Evolutionary conservation across 2,888 invertebrate genomes (phyloP).

Genomic region (Epinotia brunnichana): DNA sequence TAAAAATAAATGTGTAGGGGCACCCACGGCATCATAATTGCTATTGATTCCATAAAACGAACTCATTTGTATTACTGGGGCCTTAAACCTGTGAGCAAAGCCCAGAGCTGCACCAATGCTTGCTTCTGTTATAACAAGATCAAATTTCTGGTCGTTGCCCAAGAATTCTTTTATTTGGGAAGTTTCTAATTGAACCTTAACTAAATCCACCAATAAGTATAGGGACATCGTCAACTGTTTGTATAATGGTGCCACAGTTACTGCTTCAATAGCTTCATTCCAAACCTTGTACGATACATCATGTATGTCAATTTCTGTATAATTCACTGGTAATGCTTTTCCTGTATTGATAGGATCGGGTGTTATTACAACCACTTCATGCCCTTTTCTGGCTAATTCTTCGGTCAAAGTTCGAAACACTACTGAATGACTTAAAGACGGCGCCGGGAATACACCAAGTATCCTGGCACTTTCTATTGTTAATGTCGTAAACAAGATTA

Average conservation of each 20-base stretch:
- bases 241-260: conserved; percentile 33
- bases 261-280: conserved; percentile 39
- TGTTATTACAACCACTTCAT: conserved; percentile 55
- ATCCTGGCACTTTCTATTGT: conserved; percentile 50
- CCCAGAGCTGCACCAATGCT: conserved; percentile 48
- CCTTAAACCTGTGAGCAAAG: conserved; percentile 53
- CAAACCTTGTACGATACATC: conserved; percentile 54
- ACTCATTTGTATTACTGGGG: conserved; percentile 56
- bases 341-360: conserved; percentile 54
- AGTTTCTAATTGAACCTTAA: conserved; percentile 50
- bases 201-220: conserved; percentile 32
- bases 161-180: conserved; percentile 52
- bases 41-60: conserved; percentile 51
- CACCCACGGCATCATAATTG: conserved; percentile 48
- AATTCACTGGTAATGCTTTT: conserved; percentile 52
- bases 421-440: conserved; percentile 58
- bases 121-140: conserved; percentile 57
- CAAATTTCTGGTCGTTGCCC: conserved; percentile 50
- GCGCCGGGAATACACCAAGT: conserved; percentile 52
- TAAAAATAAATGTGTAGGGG: conserved; percentile 50
- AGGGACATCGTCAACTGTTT: conserved; percentile 37
- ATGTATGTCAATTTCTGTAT: conserved; percentile 61
- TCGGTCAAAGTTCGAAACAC: conserved; percentile 54
- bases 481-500: not conserved
- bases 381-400: conserved; percentile 56